Conservation (phyloP, 2,888 invertebrate genomes). For the Colletes collaris region DNA sequence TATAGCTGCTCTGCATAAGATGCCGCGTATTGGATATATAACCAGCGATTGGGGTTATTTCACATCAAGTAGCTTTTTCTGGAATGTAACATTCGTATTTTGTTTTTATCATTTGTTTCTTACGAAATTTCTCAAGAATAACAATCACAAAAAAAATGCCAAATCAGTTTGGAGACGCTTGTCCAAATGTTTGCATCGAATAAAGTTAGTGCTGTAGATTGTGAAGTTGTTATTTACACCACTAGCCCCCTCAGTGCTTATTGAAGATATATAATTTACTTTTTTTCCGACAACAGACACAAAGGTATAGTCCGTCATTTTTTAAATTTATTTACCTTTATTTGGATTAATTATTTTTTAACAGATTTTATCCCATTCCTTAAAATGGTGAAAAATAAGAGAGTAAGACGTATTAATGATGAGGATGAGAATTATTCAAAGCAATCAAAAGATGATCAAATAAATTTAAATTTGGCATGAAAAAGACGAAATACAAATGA, state of each 20-base stretch:
- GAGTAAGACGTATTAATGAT: neutral
- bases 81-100: neutral
- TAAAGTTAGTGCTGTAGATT: neutral
- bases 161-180: neutral
- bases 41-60: constrained; percentile 4
- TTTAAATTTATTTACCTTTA: neutral
- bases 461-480: constrained; percentile 13
- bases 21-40: neutral
- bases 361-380: constrained; percentile 19
- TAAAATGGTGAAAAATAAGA: constrained; percentile 15
- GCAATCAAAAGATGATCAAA: neutral
- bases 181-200: neutral
- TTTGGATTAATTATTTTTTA: constrained; percentile 5
- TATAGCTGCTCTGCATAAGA: too few relatives aligned
- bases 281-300: neutral
- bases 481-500: neutral
- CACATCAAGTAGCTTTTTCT: neutral
- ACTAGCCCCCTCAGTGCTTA: neutral
- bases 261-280: constrained; percentile 26
- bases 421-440: neutral
- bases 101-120: neutral
- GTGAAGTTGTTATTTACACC: too few relatives aligned
- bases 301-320: neutral
- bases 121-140: neutral
- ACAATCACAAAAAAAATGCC: neutral